Conservation (phyloP, 2,113 vertebrate genomes). For the Petaurus breviceps region DNA sequence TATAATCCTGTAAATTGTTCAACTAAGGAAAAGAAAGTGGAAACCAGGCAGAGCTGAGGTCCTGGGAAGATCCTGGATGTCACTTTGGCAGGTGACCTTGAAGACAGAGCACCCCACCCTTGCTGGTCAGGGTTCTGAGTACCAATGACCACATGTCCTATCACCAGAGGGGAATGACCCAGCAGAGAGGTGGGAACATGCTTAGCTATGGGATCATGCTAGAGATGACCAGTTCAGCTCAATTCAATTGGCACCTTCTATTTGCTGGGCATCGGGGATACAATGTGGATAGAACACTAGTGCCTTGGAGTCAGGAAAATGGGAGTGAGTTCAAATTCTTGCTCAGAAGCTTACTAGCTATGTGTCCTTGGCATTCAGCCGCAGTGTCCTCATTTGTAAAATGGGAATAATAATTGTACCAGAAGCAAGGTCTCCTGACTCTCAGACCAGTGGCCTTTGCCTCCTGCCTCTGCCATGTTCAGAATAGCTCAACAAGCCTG, state of each 20-base stretch:
- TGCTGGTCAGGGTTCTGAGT: not conserved
- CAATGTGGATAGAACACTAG: not conserved
- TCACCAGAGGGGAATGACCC: not conserved
- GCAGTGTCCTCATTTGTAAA: not conserved
- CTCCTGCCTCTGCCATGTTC: not conserved
- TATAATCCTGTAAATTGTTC: not conserved
- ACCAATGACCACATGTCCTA: not conserved
- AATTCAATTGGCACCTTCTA: not conserved
- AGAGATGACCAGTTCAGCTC: not conserved
- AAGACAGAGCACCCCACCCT: not conserved
- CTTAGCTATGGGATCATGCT: not conserved
- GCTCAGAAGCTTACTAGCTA: not conserved
- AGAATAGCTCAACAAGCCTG: not conserved
- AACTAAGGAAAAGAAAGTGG: not conserved
- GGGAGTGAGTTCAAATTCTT: not conserved
- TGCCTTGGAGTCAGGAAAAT: not conserved
- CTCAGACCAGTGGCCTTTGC: not conserved
- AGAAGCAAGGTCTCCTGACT: no score
- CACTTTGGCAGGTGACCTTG: not conserved
- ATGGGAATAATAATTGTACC: not conserved
- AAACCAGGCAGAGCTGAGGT: not conserved
- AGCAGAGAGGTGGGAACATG: not conserved
- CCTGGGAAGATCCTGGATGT: not conserved
- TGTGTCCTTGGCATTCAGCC: not conserved
- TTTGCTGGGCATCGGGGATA: not conserved